Base-by-base conservation (phyloP, 2,888 invertebrate species). In the Diarsia mendica region DNA sequence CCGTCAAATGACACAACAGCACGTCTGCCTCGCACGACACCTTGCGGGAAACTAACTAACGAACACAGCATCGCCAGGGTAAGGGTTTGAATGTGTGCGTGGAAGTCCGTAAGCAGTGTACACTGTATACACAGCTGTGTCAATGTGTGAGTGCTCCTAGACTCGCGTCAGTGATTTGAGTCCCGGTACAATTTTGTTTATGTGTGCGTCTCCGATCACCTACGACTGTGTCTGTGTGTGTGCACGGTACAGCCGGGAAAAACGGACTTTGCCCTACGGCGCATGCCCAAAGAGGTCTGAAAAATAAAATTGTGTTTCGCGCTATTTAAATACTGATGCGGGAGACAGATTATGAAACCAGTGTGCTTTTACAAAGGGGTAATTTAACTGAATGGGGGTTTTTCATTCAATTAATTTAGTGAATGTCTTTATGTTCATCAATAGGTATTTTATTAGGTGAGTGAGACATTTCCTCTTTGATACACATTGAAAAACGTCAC, bases 61-160 rank as follows among this genome's bases (percentile, higher is more conserved):
- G 93, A 90, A 93, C 89, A 89, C 89, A 91, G 91, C 90, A 90
- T 87, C 87, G 90, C 94, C 94, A 90, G 95, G 95, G 94, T 92
- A 89, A 90, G 76, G 20, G 18, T 86, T 72, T 78, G 28, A 58
- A 65, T 87, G 95, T 95, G 91, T 94, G 95, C 74, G 93, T 92
- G 81, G 65, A 77, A 77, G 89, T 92, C 79, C 79, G 80, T 87
- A 85, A 82, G 85, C 81, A 63, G 51, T 82, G 84, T 91, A 82
- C 83, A 46, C 70, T 82, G 84, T 91, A 82, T 83, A 48, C 70
- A 90, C 83, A 84, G 80, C 23, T 13, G 49, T 33, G 67, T 73
- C 44, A 33, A 53, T 80, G 93, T 95, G 93, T 93, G 93, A 63
- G 92, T 91, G 89, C 89, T 90, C 90, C 90, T 87, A 89, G 90